Evolutionary conservation across 2,888 invertebrate species (phyloP), one percentile per base, ranked within the genome.

Genomic region (Zaprionus lineosus): DNA sequence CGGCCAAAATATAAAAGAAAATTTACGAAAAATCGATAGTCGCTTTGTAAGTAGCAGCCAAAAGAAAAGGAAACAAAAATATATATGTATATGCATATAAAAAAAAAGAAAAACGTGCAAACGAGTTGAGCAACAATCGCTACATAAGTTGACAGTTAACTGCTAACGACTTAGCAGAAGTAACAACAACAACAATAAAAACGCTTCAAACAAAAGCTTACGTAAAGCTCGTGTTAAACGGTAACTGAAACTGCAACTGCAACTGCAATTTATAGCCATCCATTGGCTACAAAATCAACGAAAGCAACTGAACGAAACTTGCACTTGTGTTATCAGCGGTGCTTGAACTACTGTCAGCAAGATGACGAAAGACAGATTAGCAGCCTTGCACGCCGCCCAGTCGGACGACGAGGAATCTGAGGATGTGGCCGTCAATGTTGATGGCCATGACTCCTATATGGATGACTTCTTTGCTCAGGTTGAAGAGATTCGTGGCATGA

Each of bases 401-500:
- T 98, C 98, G 92, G 98, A 98, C 92, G 96, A 96, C 89, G 98
- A 98, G 91, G 98, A 98, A 91, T 95, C 95, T 78, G 97, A 97
- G 91, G 98, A 98, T 91, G 97, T 97, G 91, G 95, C 97, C 91
- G 97, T 98, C 92, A 96, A 95, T 90, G 96, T 98, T 89, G 98
- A 98, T 91, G 95, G 95, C 82, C 93, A 93, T 81, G 95, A 95
- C 90, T 97, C 97, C 88, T 98, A 97, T 92, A 99, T 99, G 98
- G 98, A 99, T 91, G 98, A 98, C 91, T 99, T 99, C 93, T 99
- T 99, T 92, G 97, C 97, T 91, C 99, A 99, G 95, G 98, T 99
- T 91, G 99, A 99, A 92, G 99, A 99, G 92, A 99, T 99, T 91
- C 95, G 99, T 88, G 98, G 97, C 91, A 99, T 98, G 97, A 99